phyloP scores from a whole-genome alignment of 2,888 invertebrate genomes.

The Salpingus planirostris region DNA sequence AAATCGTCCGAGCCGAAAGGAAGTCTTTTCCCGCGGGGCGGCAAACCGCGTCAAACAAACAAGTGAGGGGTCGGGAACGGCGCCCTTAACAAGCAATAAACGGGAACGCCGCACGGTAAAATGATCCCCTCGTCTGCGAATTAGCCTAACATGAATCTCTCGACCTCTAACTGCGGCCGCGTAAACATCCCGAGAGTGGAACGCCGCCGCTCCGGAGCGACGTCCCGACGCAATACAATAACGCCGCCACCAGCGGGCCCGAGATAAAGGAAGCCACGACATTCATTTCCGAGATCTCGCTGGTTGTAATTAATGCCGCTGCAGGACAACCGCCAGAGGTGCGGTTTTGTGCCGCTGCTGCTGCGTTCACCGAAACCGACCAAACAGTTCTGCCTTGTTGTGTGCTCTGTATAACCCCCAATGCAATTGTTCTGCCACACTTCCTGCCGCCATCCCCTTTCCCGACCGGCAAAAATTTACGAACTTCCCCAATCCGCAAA shows the following conservation, averaged over 20 bases:
- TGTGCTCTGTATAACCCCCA: too few species aligned
- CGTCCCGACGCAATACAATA: constrained; percentile 17
- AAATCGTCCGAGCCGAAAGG: constrained; percentile 22
- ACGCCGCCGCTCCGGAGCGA: constrained; percentile 12
- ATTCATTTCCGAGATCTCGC: constrained; percentile 37
- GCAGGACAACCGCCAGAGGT: constrained; percentile 31
- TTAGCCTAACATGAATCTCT: constrained; percentile 34
- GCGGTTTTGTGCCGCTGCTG: constrained; percentile 18
- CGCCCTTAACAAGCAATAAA: constrained; percentile 37
- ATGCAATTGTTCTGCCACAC: background rate
- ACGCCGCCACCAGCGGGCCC: constrained; percentile 12
- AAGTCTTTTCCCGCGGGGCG: constrained; percentile 17
- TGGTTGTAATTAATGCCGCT: constrained; percentile 36
- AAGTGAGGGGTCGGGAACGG: constrained; percentile 30
- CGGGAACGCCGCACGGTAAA: constrained; percentile 27
- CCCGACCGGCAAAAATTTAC: too few species aligned
- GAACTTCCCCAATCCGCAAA: too few species aligned
- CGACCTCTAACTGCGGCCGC: constrained; percentile 28
- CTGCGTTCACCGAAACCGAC: constrained; percentile 7
- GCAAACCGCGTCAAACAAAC: constrained; percentile 26
- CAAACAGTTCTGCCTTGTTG: too few species aligned
- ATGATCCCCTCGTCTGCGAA: constrained; percentile 33
- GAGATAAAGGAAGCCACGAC: constrained; percentile 38
- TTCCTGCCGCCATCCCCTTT: background rate
- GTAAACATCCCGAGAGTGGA: constrained; percentile 23